Conservation (phyloP, 2,113 vertebrate species). For the Tragulus kanchil region DNA sequence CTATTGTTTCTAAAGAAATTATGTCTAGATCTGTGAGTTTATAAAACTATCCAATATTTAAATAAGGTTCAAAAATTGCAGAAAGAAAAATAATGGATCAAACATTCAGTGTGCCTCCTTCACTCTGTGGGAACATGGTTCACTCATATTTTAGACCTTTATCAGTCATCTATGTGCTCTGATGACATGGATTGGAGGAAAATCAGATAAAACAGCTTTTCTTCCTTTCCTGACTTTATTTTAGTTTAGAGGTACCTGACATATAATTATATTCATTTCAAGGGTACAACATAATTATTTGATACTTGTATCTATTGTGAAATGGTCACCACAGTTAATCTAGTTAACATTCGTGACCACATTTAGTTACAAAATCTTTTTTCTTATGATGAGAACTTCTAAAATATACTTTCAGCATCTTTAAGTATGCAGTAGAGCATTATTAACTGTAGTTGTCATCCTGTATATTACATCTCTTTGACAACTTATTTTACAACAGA, state of each 20-base stretch:
- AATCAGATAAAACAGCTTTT: neutral
- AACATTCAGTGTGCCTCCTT: slow-evolving; percentile 16
- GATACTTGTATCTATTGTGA: neutral
- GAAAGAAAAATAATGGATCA: slow-evolving; percentile 7
- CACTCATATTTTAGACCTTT: neutral
- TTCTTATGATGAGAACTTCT: neutral
- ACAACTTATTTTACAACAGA: neutral
- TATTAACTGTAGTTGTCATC: neutral
- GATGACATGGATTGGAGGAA: neutral
- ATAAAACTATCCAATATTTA: neutral
- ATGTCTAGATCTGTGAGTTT: neutral
- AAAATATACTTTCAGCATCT: neutral
- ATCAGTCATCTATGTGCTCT: neutral
- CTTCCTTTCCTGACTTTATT: neutral
- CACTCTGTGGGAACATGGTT: neutral
- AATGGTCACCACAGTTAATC: neutral
- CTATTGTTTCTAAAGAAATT: slow-evolving; percentile 19
- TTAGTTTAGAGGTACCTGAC: neutral
- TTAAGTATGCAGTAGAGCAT: neutral
- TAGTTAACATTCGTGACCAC: neutral
- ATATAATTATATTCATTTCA: neutral
- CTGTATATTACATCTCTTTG: neutral
- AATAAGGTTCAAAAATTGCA: neutral
- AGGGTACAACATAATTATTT: neutral
- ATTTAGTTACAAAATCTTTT: neutral